Evolutionary conservation across 1,140 invertebrate species (phyloP), one percentile per base, ranked within the genome.

Genomic region (Atta cephalotes): DNA sequence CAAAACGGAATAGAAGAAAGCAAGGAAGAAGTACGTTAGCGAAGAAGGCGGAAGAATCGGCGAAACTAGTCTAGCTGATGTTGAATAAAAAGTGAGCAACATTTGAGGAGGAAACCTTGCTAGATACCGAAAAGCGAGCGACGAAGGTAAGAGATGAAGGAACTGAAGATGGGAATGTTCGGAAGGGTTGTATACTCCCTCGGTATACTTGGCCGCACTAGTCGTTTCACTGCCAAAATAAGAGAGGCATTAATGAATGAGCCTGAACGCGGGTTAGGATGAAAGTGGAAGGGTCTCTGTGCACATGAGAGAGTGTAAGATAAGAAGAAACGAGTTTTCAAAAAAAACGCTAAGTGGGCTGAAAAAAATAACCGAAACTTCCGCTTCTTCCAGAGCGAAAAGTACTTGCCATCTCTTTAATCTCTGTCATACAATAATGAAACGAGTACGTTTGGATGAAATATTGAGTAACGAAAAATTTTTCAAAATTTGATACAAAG

Each of bases 191-290:
- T 28, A 60, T 21, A 53, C 39, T 62, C 25, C 9, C 53, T 49
- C 18, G 39, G 68, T 35, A 62, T 82, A 39, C 68, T 56, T 72
- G 66, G 66, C 65, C 49, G 51, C 65, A 35, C 35, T 12, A 14
- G 79, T 82, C 80, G 88, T 86, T 90, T 87, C 87, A 56, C 71
- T 90, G 86, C 84, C 90, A 77, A 92, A 92, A 92, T 92, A 92
- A 92, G 92, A 92, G 87, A 80, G 91, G 90, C 85, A 87, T 88
- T 92, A 92, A 92, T 92, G 91, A 92, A 92, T 92, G 91, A 92
- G 91, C 77, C 78, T 51, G 76, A 76, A 70, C 53, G 49, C 53
- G 49, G 60, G 76, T 53, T 58, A 71, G 72, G 66, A 82, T 63
- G 14, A 62, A 85, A 68, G 62, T 45, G 56, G 71, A 78, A 31